phyloP scores from a whole-genome alignment of 1,140 invertebrate species.

The Leptestheria dahalacensis region DNA sequence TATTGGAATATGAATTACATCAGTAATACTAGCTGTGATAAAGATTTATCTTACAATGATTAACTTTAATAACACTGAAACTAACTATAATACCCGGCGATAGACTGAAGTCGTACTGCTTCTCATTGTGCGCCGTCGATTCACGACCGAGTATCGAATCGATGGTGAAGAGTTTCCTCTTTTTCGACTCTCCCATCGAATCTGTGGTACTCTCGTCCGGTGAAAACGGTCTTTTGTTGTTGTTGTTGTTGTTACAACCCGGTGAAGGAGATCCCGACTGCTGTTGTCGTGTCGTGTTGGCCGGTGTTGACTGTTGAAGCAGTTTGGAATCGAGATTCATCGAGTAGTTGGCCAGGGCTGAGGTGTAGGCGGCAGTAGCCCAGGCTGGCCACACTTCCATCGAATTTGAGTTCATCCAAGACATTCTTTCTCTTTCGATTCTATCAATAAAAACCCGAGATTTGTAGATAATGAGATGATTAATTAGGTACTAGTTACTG shows the following conservation, averaged over 20 bases:
- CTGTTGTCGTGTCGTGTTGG: neutral
- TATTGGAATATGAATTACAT: constrained; percentile 2
- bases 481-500: too few relatives aligned
- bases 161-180: constrained; percentile 54
- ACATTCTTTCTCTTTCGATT: too few relatives aligned
- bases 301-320: neutral
- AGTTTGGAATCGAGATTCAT: neutral
- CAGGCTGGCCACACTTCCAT: neutral
- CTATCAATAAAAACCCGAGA: too few relatives aligned
- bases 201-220: neutral
- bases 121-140: constrained; percentile 1
- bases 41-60: neutral
- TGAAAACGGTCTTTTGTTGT: constrained; percentile 1
- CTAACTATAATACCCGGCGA: too few relatives aligned
- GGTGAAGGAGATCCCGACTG: neutral
- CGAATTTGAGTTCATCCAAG: neutral
- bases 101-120: neutral
- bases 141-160: constrained; percentile 56
- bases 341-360: neutral
- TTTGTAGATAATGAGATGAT: too few relatives aligned
- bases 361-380: neutral
- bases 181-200: neutral
- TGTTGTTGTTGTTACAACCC: neutral
- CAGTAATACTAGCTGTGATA: constrained; percentile 2
- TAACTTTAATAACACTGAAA: neutral